phyloP scores from a whole-genome alignment of 2,113 vertebrate genomes.

The Myotis brandtii region DNA sequence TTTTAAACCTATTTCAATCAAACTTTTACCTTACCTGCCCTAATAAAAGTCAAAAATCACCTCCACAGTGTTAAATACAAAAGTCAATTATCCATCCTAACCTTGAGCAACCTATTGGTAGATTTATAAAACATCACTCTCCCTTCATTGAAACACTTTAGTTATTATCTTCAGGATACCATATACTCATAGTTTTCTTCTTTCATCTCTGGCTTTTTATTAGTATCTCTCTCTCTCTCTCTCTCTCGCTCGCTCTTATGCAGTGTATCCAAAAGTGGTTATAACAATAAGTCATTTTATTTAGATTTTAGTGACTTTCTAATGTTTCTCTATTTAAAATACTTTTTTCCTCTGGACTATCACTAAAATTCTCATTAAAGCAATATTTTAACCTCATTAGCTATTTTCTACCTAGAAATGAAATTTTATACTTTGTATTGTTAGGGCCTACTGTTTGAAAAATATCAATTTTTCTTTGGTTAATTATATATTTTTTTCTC shows the following conservation, averaged over 20 bases:
- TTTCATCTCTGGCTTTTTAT: not conserved
- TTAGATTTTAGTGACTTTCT: not conserved
- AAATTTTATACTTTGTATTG: not conserved
- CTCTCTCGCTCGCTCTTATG: not conserved
- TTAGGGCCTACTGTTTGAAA: not conserved
- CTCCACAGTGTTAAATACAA: not conserved
- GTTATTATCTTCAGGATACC: not conserved
- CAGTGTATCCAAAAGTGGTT: not conserved
- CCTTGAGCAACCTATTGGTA: not conserved
- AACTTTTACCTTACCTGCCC: not conserved
- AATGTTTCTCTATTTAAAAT: not conserved
- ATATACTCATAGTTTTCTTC: not conserved
- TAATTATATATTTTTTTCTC: conserved; percentile 46
- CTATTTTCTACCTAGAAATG: not conserved
- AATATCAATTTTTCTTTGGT: conserved; percentile 26
- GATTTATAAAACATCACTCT: not conserved
- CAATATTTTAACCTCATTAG: not conserved
- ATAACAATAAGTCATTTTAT: not conserved
- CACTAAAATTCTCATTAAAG: not conserved
- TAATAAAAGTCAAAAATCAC: not conserved
- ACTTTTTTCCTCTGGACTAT: not conserved
- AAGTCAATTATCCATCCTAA: not conserved
- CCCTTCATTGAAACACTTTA: not conserved
- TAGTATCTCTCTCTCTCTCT: not conserved
- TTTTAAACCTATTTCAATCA: not conserved